phyloP scores from a whole-genome alignment of 2,113 vertebrate species.

The Podocnemis expansa region DNA sequence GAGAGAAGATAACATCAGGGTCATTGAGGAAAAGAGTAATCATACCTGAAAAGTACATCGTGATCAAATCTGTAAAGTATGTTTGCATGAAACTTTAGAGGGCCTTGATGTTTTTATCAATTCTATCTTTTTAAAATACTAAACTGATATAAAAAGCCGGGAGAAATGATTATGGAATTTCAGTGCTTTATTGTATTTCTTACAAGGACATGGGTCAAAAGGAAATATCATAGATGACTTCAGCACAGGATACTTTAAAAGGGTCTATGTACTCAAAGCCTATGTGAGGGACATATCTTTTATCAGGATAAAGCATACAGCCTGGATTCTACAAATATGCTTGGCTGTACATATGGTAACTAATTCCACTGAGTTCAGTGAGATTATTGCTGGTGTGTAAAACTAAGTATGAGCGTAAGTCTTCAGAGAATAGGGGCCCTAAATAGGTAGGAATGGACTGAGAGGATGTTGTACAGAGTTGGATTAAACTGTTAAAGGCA shows the following conservation, averaged over 20 bases:
- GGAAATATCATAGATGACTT: conserved; percentile 1
- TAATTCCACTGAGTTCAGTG: neutral
- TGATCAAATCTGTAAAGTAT: conserved; percentile 62
- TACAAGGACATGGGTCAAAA: conserved; percentile 26
- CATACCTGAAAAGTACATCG: conserved; percentile 48
- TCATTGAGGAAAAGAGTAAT: conserved; percentile 31
- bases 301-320: neutral
- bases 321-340: neutral
- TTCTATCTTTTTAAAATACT: conserved; percentile 37
- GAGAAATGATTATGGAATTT: conserved; percentile 50
- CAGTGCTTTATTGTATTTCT: conserved; percentile 27
- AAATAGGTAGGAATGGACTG: neutral
- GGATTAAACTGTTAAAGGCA: neutral
- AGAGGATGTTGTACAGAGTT: neutral
- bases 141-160: conserved; percentile 27
- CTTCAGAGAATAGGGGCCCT: neutral
- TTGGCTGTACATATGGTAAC: neutral
- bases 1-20: conserved; percentile 63
- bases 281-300: neutral
- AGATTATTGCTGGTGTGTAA: neutral
- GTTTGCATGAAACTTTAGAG: conserved; percentile 55
- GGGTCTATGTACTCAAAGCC: neutral
- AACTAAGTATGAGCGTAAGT: neutral
- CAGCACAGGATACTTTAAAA: neutral
- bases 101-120: conserved; percentile 50